Percentiles rank a stretch among this genome's conserved stretches.
Conservation (phyloP, 2,888 invertebrate species). For the Timandra comae region DNA sequence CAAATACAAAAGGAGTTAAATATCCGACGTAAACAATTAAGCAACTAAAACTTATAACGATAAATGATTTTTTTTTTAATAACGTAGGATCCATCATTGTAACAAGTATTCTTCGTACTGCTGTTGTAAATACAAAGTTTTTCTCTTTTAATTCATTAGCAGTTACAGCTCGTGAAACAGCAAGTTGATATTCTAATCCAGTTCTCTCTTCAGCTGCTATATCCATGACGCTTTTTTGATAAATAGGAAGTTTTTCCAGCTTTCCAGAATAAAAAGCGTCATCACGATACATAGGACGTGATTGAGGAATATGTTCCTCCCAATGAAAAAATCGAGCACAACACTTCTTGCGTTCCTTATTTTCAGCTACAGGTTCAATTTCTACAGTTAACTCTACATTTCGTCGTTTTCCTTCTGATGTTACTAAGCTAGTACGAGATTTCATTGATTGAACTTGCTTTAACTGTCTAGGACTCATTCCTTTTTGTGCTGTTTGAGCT, state of each 20-base stretch:
- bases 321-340: constrained; percentile 43
- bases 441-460: constrained; percentile 56
- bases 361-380: constrained; percentile 16
- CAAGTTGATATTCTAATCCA: constrained; percentile 66
- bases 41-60: constrained; percentile 41
- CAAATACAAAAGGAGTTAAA: constrained; percentile 57
- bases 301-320: constrained; percentile 52
- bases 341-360: constrained; percentile 21
- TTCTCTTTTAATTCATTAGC: constrained; percentile 50
- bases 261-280: constrained; percentile 63
- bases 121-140: constrained; percentile 56
- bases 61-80: constrained; percentile 49
- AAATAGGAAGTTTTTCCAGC: constrained; percentile 46
- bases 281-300: constrained; percentile 65
- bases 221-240: constrained; percentile 55
- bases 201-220: constrained; percentile 41
- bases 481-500: constrained; percentile 33
- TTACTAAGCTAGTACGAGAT: constrained; percentile 39
- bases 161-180: constrained; percentile 62
- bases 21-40: constrained; percentile 48
- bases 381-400: constrained; percentile 31
- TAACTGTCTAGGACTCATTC: constrained; percentile 46
- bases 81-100: constrained; percentile 64
- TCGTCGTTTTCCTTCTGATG: constrained; percentile 27
- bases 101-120: constrained; percentile 56